Evolutionary conservation across 2,888 invertebrate genomes (phyloP).

Genomic region (Megaustenia siamemsis): DNA sequence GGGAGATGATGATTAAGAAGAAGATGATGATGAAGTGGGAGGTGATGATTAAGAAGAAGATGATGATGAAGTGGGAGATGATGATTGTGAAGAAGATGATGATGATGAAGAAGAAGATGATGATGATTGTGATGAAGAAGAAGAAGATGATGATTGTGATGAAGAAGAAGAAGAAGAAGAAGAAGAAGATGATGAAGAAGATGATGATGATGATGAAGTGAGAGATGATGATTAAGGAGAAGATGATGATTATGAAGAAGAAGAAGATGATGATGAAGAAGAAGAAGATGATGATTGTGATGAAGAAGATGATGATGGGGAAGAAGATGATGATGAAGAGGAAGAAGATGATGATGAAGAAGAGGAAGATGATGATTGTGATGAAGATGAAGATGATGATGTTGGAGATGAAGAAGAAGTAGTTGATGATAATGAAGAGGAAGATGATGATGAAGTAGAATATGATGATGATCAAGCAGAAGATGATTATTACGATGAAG

Average conservation of each 20-base stretch:
- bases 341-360: not conserved
- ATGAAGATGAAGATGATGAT: not conserved
- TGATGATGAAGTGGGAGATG: not conserved
- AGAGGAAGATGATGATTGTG: not conserved
- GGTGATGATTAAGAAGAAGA: no score
- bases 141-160: constrained; percentile 11
- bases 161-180: not conserved
- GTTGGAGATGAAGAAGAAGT: not conserved
- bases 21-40: no score
- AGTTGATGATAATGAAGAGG: constrained; percentile 12
- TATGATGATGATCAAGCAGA: constrained; percentile 26
- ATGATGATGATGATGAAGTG: constrained; percentile 17
- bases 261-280: not conserved
- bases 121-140: constrained; percentile 3
- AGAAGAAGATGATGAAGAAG: constrained; percentile 14
- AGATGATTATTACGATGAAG: no score
- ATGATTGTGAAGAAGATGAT: not conserved
- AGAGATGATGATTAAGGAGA: constrained; percentile 4
- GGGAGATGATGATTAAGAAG: no score
- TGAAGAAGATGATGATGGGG: not conserved
- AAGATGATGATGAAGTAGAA: constrained; percentile 29
- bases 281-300: not conserved
- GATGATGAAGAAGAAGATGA: constrained; percentile 21
- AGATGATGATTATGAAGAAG: not conserved
- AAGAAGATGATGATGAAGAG: not conserved